These are phyloP conservation scores for Drosophila pallidifrons DNA, from an alignment of 1,140 invertebrate species.

Conservation along the genomic window DNA sequence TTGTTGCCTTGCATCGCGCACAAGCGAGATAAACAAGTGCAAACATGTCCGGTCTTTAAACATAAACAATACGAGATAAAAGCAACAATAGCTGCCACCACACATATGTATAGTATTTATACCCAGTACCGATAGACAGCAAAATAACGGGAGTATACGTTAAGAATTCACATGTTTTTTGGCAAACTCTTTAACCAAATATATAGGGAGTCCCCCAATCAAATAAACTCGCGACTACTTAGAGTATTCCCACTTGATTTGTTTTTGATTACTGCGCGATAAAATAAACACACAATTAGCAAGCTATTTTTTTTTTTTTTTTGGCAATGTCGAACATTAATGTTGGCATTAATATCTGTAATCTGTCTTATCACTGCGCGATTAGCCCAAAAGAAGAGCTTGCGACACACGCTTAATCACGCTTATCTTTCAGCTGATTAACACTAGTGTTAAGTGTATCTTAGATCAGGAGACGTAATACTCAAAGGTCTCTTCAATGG, in stretches of 20 bases:
- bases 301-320: too few relatives aligned
- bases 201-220: conserved; percentile 1
- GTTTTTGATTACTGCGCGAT: conserved; percentile 14
- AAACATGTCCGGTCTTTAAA: conserved; percentile 54
- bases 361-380: conserved; percentile 8
- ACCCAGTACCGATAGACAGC: neutral
- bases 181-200: neutral
- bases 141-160: neutral
- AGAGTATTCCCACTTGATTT: neutral
- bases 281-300: conserved; percentile 31
- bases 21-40: conserved; percentile 55
- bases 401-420: conserved; percentile 40
- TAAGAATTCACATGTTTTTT: neutral
- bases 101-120: conserved; percentile 3
- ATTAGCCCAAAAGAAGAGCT: neutral
- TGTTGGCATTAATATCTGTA: neutral
- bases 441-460: conserved; percentile 7
- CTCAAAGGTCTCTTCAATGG: conserved; percentile 52
- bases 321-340: conserved; percentile 12
- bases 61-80: conserved; percentile 57
- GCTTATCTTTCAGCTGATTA: conserved; percentile 6
- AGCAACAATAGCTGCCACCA: conserved; percentile 20
- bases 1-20: conserved; percentile 45
- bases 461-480: conserved; percentile 42
- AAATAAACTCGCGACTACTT: neutral